Conservation (phyloP, 1,140 invertebrate genomes). For the Steinernema khuongi region DNA sequence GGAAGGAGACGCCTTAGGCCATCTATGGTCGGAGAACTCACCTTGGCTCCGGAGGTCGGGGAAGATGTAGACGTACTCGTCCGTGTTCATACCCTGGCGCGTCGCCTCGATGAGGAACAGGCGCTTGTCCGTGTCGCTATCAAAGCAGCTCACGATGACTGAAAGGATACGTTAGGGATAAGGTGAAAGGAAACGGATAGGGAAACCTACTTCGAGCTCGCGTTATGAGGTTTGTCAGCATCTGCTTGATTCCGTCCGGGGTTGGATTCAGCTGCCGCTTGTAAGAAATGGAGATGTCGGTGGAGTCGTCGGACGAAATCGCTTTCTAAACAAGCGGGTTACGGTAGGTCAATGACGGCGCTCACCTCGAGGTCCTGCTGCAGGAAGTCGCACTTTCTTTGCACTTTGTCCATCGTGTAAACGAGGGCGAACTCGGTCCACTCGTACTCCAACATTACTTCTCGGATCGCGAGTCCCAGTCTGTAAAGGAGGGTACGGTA, state of each 20-base stretch:
- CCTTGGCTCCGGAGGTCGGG: conserved; percentile 1
- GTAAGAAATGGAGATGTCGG: background rate
- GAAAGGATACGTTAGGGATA: too few relatives aligned
- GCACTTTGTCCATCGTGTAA: conserved; percentile 10
- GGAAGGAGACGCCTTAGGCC: background rate
- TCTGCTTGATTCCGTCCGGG: background rate
- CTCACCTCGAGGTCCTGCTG: conserved; percentile 8
- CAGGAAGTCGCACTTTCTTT: conserved; percentile 6
- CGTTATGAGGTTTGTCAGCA: background rate
- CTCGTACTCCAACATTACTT: background rate
- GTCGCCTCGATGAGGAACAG: background rate
- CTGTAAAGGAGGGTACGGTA: background rate
- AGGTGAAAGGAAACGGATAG: too few relatives aligned
- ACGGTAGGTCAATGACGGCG: background rate
- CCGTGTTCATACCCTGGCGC: conserved; percentile 7
- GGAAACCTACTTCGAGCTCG: background rate
- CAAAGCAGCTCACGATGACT: conserved; percentile 6
- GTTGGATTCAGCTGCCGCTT: conserved; percentile 9
- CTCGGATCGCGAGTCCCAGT: background rate
- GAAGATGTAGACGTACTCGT: conserved; percentile 9
- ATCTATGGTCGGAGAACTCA: background rate
- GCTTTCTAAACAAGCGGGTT: background rate
- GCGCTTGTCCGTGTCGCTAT: conserved; percentile 12
- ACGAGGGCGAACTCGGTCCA: background rate
- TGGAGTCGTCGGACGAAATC: background rate